Base-by-base conservation (phyloP, 2,888 invertebrate genomes). In the Resseliella maxima region DNA sequence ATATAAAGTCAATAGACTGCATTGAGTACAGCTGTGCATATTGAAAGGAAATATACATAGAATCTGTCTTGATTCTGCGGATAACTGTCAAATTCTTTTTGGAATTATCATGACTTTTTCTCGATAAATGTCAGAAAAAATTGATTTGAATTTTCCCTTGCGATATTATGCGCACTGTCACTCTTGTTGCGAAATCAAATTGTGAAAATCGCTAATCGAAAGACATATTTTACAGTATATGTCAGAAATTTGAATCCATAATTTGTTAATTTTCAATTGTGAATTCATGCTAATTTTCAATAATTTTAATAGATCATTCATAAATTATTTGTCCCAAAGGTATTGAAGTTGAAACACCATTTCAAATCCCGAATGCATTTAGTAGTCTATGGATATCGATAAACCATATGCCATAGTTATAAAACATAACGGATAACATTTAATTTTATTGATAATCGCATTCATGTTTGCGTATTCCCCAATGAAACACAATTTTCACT, bases 211-310 rank as follows among this genome's bases (percentile, higher is more conserved):
- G 24, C 5, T 50, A 50, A 18, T 24, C 59, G 5, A 59, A 59
- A n/a, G 27, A 59, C 59, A 59, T 27, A 59, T 59, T 59, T 24
- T 12, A 59, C 27, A 24, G 24, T 5, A 59, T 59, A 59, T 59
- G 59, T 59, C 59, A 59, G n/a, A 24, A n/a, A 59, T 27, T 59
- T 59, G 5, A 59, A 12, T 59, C 59, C 59, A 59, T 24, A 24
- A 59, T 59, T 59, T 59, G 59, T 59, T 59, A 12, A 15, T 24
- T 59, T 59, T 59, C 59, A 59, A 59, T 24, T 6, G 5, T 24
- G 27, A 59, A 59, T 59, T 59, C 15, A 59, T 59, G 59, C 59
- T 59, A 59, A 59, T 59, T 59, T 59, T 59, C 59, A n/a, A 27
- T 59, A 59, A 5, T 24, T 59, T 59, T 59, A 59, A 59, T 59